A percentile compares a stretch with the other conserved stretches of the same genome.
Conservation (phyloP, 2,797 vertebrate species). For the Neoniphon sammara region DNA sequence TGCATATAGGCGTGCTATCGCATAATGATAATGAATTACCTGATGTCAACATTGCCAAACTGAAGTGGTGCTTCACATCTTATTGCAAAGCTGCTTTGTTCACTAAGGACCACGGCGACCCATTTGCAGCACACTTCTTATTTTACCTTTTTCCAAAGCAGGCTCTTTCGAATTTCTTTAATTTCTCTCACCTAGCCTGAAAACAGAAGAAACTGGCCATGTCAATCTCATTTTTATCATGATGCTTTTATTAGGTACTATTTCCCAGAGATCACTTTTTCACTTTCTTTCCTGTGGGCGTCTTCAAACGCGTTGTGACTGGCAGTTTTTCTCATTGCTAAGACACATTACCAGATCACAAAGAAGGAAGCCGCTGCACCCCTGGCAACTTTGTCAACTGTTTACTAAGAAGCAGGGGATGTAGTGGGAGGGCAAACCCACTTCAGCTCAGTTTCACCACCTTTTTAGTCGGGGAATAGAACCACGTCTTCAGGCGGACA, state of each 20-base stretch:
- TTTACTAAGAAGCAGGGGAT: too few relatives aligned
- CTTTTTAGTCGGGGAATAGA: neutral
- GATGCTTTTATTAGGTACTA: too few relatives aligned
- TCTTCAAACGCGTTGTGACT: neutral
- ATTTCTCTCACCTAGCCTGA: too few relatives aligned
- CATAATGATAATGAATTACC: neutral
- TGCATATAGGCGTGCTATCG: neutral
- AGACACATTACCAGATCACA: neutral
- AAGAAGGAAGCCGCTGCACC: neutral
- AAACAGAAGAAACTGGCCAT: too few relatives aligned
- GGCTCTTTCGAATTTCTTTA: neutral
- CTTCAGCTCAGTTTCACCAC: neutral
- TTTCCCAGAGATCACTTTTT: neutral
- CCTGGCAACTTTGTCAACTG: too few relatives aligned
- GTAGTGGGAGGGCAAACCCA: neutral
- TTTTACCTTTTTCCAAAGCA: neutral
- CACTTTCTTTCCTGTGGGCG: neutral
- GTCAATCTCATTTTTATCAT: too few relatives aligned
- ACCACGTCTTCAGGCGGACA: neutral
- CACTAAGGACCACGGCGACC: neutral
- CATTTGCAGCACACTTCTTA: neutral
- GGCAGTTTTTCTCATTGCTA: neutral
- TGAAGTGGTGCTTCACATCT: neutral
- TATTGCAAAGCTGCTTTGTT: slow-evolving; percentile 1
- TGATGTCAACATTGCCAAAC: neutral